These are phyloP conservation scores for Hybognathus amarus DNA, from an alignment of 2,797 vertebrate species.

Conservation along the genomic window DNA sequence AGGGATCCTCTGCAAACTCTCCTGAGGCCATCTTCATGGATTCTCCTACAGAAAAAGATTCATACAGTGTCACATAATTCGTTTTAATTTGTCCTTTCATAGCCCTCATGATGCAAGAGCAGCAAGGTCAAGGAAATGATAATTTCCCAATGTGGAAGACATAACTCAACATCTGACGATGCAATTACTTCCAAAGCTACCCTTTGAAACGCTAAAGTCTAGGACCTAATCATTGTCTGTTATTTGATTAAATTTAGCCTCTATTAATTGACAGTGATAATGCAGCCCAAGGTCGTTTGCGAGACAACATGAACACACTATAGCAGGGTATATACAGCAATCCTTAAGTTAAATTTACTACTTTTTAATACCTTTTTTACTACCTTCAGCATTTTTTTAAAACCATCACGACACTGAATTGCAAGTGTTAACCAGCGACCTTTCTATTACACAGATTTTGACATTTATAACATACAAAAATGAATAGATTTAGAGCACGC, in stretches of 20 bases:
- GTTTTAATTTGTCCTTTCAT: neutral
- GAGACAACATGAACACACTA: neutral
- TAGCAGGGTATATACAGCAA: too few relatives aligned
- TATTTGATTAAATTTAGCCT: conserved; percentile 10
- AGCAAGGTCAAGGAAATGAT: conserved; percentile 28
- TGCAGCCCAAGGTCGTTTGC: conserved; percentile 4
- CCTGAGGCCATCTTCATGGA: conserved; percentile 92
- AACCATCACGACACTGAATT: too few relatives aligned
- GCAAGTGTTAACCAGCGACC: too few relatives aligned
- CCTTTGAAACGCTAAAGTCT: conserved; percentile 40
- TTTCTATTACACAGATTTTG: too few relatives aligned
- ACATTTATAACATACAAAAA: too few relatives aligned
- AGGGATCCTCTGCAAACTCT: conserved; percentile 98
- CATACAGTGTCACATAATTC: conserved; percentile 5
- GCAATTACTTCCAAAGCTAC: conserved; percentile 31
- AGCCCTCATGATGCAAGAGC: conserved; percentile 15
- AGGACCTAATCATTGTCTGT: neutral
- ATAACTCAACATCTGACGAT: conserved; percentile 31
- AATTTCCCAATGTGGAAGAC: neutral
- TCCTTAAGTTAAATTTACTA: too few relatives aligned
- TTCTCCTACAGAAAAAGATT: conserved; percentile 79
- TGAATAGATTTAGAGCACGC: too few relatives aligned
- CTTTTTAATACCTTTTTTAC: too few relatives aligned
- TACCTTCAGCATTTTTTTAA: too few relatives aligned
- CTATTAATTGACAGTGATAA: conserved; percentile 9